Evolutionary conservation across 2,797 vertebrate species (phyloP), one percentile per base, ranked within the genome.

Genomic region (Steatocranus sp.): DNA sequence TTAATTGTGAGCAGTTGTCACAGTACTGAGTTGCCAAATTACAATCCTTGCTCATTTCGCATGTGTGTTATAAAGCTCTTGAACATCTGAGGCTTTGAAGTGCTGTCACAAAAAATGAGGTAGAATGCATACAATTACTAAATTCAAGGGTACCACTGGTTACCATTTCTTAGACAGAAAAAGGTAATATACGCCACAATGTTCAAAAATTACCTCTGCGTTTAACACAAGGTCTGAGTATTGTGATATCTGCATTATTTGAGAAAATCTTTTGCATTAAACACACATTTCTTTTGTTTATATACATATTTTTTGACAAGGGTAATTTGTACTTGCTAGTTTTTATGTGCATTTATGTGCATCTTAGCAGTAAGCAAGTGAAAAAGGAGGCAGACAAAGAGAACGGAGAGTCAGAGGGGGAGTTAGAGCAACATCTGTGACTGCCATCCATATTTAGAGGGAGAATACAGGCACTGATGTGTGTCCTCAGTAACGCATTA

Each of bases 401-500:
- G 50, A 66, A 23, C 4, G 46, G 70, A 61, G 63, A 80, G n/a
- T 66, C 34, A 36, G 76, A 82, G 79, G 81, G 70, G 78, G 78
- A 17, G 83, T 81, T 68, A 70, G 90, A 75, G 89, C 81, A 84
- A 88, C 89, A 89, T 92, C 85, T 92, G 84, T 86, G 90, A 84
- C 87, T 92, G 90, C 78, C 89, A 89, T 88, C 85, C 68, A 11
- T 89, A 89, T 88, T 86, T 89, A 58, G 85, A 82, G 88, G 88
- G 85, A 85, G 89, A 83, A 91, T 81, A 87, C 81, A 78, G 73
- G 87, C 89, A 77, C 76, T 90, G 86, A 90, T 88, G 92, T 84
- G 81, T 88, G 86, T 87, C 92, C 85, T 79, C 84, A 89, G 75
- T 88, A 93, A 86, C 76, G 68, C 70, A 68, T 79, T 49, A 63